These are phyloP conservation scores for Drosophila nannoptera DNA, from an alignment of 1,140 invertebrate species.

Conservation along the genomic window DNA sequence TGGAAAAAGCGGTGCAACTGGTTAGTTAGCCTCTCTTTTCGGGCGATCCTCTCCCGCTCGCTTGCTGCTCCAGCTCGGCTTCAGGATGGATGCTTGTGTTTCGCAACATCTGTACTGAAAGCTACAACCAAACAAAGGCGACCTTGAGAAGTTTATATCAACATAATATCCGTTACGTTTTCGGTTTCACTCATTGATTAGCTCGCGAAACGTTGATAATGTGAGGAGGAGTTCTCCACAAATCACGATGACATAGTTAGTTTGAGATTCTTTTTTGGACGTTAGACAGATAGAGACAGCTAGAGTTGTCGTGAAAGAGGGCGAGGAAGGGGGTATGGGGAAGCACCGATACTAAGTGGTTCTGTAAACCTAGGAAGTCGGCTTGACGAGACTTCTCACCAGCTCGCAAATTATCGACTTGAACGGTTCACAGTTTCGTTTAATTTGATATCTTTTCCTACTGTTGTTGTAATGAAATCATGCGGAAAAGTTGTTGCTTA, in stretches of 20 bases:
- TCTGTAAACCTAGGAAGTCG: slow-evolving; percentile 54
- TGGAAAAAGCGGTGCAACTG: slow-evolving; percentile 59
- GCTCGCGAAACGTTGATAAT: slow-evolving; percentile 29
- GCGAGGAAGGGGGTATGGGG: background rate
- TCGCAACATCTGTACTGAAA: background rate
- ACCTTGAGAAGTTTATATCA: slow-evolving; percentile 55
- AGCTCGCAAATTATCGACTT: slow-evolving; percentile 30
- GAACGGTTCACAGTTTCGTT: background rate
- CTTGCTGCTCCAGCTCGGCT: background rate
- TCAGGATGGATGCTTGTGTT: slow-evolving; percentile 1
- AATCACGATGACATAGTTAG: slow-evolving; percentile 55
- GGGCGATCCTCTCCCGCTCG: background rate
- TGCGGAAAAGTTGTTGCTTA: slow-evolving; percentile 19
- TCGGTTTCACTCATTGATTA: slow-evolving; percentile 35
- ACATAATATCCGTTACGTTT: slow-evolving; percentile 55
- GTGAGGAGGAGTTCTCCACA: slow-evolving; percentile 44
- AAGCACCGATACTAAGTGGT: slow-evolving; percentile 56
- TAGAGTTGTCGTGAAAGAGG: no score
- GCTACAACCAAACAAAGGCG: slow-evolving; percentile 6
- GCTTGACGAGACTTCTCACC: slow-evolving; percentile 39
- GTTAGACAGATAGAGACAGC: background rate
- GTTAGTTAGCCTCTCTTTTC: slow-evolving; percentile 30
- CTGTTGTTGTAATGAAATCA: slow-evolving; percentile 9
- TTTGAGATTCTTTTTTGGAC: slow-evolving; percentile 25
- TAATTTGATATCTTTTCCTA: background rate